phyloP scores from a whole-genome alignment of 1,140 invertebrate genomes.

The Atta cephalotes region DNA sequence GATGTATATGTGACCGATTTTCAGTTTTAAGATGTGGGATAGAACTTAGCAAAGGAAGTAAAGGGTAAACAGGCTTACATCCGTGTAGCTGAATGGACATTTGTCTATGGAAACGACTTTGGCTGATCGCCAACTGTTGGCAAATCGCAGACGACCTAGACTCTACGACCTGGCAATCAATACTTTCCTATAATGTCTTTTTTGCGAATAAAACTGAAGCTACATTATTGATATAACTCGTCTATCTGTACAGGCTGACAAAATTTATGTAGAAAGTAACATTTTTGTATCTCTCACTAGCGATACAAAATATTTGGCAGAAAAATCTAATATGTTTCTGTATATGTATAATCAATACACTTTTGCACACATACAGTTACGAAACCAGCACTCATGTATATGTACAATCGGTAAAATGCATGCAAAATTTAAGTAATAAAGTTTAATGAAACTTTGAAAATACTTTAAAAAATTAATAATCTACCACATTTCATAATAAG shows the following conservation, averaged over 20 bases:
- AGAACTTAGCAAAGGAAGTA: conserved; percentile 64
- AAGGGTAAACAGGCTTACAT: conserved; percentile 74
- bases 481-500: neutral
- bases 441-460: conserved; percentile 24
- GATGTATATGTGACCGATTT: conserved; percentile 64
- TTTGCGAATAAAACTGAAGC: conserved; percentile 8
- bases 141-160: conserved; percentile 73
- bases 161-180: conserved; percentile 64
- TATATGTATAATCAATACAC: neutral
- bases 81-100: conserved; percentile 72
- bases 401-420: neutral
- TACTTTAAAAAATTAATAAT: neutral
- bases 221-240: neutral
- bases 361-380: neutral
- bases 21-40: neutral
- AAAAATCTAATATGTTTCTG: conserved; percentile 14
- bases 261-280: conserved; percentile 13
- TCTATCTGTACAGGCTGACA: neutral
- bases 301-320: neutral
- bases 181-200: conserved; percentile 50
- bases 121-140: conserved; percentile 66
- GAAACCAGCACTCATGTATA: neutral
- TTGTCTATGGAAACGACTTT: conserved; percentile 75
- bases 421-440: neutral
- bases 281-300: neutral